Base-by-base conservation (phyloP, 1,140 invertebrate genomes). In the Nephotettix cincticeps region DNA sequence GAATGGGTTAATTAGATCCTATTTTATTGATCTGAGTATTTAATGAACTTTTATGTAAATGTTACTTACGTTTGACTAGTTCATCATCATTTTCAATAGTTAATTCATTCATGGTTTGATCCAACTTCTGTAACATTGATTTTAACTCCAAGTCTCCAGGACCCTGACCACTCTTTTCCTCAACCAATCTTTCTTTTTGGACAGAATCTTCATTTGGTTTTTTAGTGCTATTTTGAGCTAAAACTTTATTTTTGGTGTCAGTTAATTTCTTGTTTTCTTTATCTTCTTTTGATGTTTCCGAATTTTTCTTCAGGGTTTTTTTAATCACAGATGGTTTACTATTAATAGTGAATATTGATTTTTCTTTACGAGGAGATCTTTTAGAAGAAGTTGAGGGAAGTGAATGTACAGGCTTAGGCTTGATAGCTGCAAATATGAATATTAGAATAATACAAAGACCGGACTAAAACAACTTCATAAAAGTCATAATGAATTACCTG, bases 231-330 rank as follows among this genome's bases (percentile, higher is more conserved):
- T n/a, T 27, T 27, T 61, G 23, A 61, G 21, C 11, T 4, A 4
- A 25, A 29, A 2, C 28, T 61, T 14, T 27, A 27, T 61, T 25
- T 61, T 25, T 27, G 56, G 23, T 9, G 9, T 27, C 56, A 11
- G 56, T 14, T n/a, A 11, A 21, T 13, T 51, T 21, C 47, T 29
- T 61, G n/a, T 61, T 61, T 61, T 61, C 56, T 61, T 61, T 61
- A 23, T 61, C 23, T 61, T 61, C 56, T 61, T 29, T 61, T 27
- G 25, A 61, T 4, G 56, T 27, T 28, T 61, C 23, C 6, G 56
- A 36, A 4, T 36, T 36, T 36, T 36, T 36, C 32, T 14, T 36
- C 32, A 36, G 32, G 4, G 4, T 36, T 6, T 14, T 36, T 36
- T 36, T 1, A 14, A 54, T 54, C 19, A n/a, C 47, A 61, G 56